Conservation (phyloP, 92 coral and sea anemone species). For the Phymanthus crucifer region DNA sequence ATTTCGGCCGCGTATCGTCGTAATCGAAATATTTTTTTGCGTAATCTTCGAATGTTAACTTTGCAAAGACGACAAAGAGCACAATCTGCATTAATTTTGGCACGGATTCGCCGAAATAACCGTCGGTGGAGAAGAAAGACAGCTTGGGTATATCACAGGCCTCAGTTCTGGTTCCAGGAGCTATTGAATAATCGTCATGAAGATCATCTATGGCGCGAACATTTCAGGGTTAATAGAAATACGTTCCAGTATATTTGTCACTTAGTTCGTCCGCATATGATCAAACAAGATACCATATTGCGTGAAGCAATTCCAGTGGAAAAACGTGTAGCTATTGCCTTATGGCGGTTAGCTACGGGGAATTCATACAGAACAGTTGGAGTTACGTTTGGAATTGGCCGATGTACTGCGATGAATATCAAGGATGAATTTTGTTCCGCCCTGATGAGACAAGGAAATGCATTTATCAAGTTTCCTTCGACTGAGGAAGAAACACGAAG, state of each 20-base stretch:
- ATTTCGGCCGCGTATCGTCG: neutral
- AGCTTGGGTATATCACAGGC: neutral
- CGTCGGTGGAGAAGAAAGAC: neutral
- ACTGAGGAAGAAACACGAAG: slow-evolving; percentile 20
- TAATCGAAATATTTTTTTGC: neutral
- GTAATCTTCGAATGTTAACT: neutral
- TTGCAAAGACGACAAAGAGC: neutral
- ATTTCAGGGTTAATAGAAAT: neutral
- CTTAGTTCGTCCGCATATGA: neutral
- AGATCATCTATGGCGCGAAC: slow-evolving; percentile 12
- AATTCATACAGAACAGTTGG: slow-evolving; percentile 21
- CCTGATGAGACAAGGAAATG: slow-evolving; percentile 18
- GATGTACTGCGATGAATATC: slow-evolving; percentile 25
- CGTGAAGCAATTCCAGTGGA: slow-evolving; percentile 16
- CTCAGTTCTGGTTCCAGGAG: neutral
- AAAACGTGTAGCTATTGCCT: slow-evolving; percentile 23
- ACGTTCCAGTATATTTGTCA: neutral
- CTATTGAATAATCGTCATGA: neutral
- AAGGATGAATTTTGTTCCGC: slow-evolving; percentile 27
- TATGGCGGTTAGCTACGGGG: slow-evolving; percentile 22
- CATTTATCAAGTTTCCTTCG: slow-evolving; percentile 38
- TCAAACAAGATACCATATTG: slow-evolving; percentile 1
- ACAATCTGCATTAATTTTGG: neutral
- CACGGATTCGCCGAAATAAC: neutral
- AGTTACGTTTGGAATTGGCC: slow-evolving; percentile 22